phyloP scores from a whole-genome alignment of 2,888 invertebrate genomes.

The Hyposoter didymator region DNA sequence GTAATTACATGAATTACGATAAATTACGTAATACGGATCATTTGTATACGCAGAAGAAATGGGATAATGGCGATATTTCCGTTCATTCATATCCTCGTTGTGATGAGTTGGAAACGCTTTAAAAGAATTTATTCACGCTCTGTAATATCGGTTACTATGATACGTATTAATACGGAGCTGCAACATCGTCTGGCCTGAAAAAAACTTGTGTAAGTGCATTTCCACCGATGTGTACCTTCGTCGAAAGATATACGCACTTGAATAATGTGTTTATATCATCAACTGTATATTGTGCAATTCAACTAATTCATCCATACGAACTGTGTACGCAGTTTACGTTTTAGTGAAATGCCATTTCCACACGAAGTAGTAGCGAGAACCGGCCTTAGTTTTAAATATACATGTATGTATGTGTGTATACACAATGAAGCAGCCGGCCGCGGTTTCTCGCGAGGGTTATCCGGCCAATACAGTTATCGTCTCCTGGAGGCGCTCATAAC shows the following conservation, averaged over 20 bases:
- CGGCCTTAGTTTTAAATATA: constrained; percentile 6
- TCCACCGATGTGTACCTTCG: neutral
- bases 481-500: constrained; percentile 79
- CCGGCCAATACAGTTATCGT: constrained; percentile 83
- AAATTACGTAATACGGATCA: constrained; percentile 35
- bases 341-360: constrained; percentile 12
- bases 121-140: constrained; percentile 8
- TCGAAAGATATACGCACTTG: neutral
- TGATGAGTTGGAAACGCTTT: constrained; percentile 14
- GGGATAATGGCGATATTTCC: constrained; percentile 32
- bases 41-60: constrained; percentile 29
- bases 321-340: neutral
- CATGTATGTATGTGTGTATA: constrained; percentile 19
- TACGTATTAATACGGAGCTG: neutral
- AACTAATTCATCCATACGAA: neutral
- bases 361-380: constrained; percentile 19
- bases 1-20: constrained; percentile 44
- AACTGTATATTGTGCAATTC: neutral
- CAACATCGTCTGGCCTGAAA: neutral
- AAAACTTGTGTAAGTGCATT: constrained; percentile 9
- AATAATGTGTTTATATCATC: constrained; percentile 2
- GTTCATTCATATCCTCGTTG: constrained; percentile 53
- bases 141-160: neutral
- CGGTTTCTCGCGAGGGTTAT: constrained; percentile 76
- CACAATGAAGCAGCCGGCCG: constrained; percentile 49